Percentiles rank a stretch among this genome's conserved stretches.
phyloP scores from a whole-genome alignment of 1,140 invertebrate species.

The Brachionus asplanchnoidis region DNA sequence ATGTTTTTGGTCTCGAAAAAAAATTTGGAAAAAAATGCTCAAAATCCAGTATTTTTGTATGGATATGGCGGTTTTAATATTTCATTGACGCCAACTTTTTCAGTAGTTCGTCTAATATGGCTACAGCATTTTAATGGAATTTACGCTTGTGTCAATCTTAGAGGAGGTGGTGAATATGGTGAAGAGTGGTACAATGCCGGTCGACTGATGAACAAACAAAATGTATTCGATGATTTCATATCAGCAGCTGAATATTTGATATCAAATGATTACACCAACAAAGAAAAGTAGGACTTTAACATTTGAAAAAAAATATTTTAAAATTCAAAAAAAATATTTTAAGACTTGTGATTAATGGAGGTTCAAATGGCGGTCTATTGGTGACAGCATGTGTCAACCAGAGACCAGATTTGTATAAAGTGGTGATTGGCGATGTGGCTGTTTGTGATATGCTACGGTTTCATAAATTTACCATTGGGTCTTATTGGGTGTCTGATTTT shows the following conservation, averaged over 20 bases:
- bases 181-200: slow-evolving; percentile 93
- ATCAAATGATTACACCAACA: slow-evolving; percentile 71
- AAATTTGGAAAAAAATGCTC: slow-evolving; percentile 63
- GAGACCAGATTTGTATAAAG: slow-evolving; percentile 85
- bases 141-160: slow-evolving; percentile 83
- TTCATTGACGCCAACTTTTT: slow-evolving; percentile 77
- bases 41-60: slow-evolving; percentile 76
- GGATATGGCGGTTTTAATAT: slow-evolving; percentile 97
- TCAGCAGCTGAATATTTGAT: slow-evolving; percentile 84
- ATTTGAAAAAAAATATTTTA: neutral
- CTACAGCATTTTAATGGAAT: slow-evolving; percentile 83
- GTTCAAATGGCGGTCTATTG: slow-evolving; percentile 89
- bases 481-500: slow-evolving; percentile 92
- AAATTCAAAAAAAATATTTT: neutral
- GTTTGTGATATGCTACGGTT: slow-evolving; percentile 95
- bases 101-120: slow-evolving; percentile 75
- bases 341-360: slow-evolving; percentile 78
- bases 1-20: slow-evolving; percentile 75
- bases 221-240: slow-evolving; percentile 94
- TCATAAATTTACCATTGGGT: slow-evolving; percentile 96
- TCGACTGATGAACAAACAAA: slow-evolving; percentile 86
- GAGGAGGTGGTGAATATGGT: slow-evolving; percentile 95
- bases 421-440: slow-evolving; percentile 82
- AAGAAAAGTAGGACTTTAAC: slow-evolving; percentile 59
- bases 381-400: slow-evolving; percentile 85